A percentile compares a stretch with the other conserved stretches of the same genome.
phyloP scores from a whole-genome alignment of 2,797 vertebrate species.

The Furcifer pardalis region DNA sequence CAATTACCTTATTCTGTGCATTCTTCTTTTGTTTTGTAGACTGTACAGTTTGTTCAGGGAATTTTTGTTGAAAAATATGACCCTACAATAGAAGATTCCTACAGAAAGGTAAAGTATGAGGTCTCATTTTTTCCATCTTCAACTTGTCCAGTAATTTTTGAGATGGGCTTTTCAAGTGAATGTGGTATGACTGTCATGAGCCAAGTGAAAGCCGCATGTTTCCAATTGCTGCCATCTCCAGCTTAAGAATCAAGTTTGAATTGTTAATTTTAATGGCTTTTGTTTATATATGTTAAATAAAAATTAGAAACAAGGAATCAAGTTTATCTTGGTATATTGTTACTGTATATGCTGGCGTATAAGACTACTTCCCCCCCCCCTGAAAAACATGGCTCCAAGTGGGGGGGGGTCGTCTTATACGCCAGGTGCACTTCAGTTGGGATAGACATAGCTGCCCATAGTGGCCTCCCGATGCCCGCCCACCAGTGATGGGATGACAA shows the following conservation, averaged over 20 bases:
- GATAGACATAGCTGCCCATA: too few relatives aligned
- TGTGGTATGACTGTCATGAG: background rate
- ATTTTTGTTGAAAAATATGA: constrained; percentile 99
- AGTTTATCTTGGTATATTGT: background rate
- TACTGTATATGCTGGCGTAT: too few relatives aligned
- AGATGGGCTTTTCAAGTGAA: background rate
- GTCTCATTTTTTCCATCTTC: fast-evolving
- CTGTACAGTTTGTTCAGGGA: constrained; percentile 99
- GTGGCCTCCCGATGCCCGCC: too few relatives aligned
- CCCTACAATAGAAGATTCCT: constrained; percentile 99
- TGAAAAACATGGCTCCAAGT: too few relatives aligned
- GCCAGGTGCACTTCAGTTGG: too few relatives aligned
- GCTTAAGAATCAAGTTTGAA: background rate
- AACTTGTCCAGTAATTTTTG: background rate
- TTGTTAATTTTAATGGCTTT: too few relatives aligned
- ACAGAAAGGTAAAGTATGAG: constrained; percentile 91
- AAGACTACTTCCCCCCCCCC: too few relatives aligned
- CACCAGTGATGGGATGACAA: too few relatives aligned
- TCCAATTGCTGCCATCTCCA: background rate
- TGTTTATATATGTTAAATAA: too few relatives aligned
- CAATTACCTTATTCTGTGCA: background rate
- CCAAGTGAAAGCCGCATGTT: background rate
- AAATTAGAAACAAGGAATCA: too few relatives aligned
- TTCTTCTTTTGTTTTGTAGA: constrained; percentile 77
- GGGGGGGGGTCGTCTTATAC: too few relatives aligned